Conservation (phyloP, 1,140 invertebrate genomes). For the Ips nitidus region DNA sequence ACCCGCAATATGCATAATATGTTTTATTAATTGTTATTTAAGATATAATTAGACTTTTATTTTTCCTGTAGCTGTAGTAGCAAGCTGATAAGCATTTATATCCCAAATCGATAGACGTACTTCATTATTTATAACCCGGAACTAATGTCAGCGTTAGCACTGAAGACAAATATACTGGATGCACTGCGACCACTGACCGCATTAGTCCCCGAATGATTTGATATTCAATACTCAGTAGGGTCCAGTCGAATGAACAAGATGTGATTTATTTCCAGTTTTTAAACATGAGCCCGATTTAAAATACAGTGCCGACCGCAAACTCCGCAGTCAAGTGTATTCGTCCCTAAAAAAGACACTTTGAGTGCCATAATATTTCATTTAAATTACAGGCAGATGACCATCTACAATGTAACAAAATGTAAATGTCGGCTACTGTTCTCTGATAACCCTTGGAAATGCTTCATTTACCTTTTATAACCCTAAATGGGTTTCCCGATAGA, state of each 20-base stretch:
- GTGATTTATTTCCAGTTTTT: constrained; percentile 40
- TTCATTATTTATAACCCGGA: constrained; percentile 18
- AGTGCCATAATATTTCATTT: constrained; percentile 44
- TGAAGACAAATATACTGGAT: constrained; percentile 8
- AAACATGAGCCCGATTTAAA: constrained; percentile 36
- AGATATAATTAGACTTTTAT: no score
- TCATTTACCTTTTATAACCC: constrained; percentile 48
- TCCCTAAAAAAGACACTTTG: constrained; percentile 37
- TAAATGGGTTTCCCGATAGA: constrained; percentile 31
- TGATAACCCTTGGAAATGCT: constrained; percentile 48
- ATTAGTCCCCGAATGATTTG: neutral
- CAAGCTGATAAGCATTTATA: no score
- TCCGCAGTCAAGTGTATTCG: constrained; percentile 30
- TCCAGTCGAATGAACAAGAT: constrained; percentile 21
- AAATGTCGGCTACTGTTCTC: constrained; percentile 43
- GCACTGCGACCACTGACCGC: neutral
- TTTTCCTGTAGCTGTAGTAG: no score
- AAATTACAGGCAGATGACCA: constrained; percentile 48
- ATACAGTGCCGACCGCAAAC: constrained; percentile 22
- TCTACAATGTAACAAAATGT: constrained; percentile 50
- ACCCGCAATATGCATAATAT: no score
- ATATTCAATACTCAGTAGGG: constrained; percentile 18
- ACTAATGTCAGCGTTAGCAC: constrained; percentile 10
- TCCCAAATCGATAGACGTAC: neutral
- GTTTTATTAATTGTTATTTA: no score